Conservation (phyloP, 2,797 vertebrate species). For the Sciaenops ocellatus region DNA sequence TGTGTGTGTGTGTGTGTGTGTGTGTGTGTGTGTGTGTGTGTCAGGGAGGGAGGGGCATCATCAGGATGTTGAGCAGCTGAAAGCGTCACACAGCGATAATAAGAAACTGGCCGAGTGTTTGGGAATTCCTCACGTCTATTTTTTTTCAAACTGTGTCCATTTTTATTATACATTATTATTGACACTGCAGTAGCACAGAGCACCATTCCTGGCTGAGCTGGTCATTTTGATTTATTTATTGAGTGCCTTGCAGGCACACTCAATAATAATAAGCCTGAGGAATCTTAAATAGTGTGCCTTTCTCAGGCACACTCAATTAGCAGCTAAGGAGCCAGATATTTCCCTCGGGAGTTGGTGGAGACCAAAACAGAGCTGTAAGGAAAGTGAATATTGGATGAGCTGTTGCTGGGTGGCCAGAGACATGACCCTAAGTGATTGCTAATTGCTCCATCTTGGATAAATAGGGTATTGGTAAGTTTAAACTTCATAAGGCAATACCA, state of each 20-base stretch:
- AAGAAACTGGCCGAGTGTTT: conserved; percentile 8
- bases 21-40: conserved; percentile 6
- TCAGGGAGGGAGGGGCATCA: neutral
- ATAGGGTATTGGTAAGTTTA: neutral
- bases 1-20: conserved; percentile 4
- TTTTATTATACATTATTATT: no score
- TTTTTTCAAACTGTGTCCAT: no score
- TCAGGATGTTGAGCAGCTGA: neutral
- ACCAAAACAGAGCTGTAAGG: neutral
- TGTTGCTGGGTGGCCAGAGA: no score
- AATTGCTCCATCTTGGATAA: neutral
- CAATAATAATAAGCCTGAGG: no score
- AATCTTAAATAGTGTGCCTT: no score
- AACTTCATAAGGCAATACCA: neutral
- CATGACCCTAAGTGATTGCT: neutral
- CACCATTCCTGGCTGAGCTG: no score
- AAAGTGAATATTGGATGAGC: neutral
- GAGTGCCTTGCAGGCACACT: no score
- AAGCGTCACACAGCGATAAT: neutral
- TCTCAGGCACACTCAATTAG: no score
- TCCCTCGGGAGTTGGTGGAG: no score
- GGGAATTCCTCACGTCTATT: neutral
- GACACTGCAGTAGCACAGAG: no score
- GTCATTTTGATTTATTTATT: no score
- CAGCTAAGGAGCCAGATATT: no score